A percentile compares a stretch with the other conserved stretches of the same genome.
Evolutionary conservation across 35 echinoderm and acorn worm genomes (phyloP).

Genomic region (Patiria miniata): DNA sequence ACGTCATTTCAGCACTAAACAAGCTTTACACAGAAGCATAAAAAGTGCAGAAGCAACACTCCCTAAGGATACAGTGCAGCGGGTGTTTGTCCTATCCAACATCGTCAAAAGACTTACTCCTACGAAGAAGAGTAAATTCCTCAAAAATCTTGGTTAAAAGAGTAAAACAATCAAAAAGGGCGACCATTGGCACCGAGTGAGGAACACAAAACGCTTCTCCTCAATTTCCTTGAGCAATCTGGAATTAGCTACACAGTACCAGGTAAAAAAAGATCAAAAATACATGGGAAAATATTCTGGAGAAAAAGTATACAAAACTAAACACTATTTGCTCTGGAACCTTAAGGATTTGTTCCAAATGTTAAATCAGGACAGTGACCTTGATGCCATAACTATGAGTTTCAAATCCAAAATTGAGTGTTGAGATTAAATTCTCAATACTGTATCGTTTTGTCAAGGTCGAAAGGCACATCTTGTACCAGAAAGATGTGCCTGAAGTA

Average conservation of each 20-base stretch:
- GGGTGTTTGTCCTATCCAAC: conserved; percentile 26
- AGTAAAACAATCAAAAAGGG: background rate
- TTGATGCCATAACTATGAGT: conserved; percentile 32
- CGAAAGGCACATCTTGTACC: conserved; percentile 35
- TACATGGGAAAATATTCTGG: conserved; percentile 19
- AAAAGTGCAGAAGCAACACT: background rate
- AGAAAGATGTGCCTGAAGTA: conserved; percentile 28
- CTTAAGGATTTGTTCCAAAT: conserved; percentile 45
- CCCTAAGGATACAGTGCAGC: conserved; percentile 25
- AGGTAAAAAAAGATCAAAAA: conserved; percentile 13
- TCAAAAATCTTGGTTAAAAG: background rate
- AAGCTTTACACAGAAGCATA: conserved; percentile 8
- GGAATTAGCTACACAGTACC: conserved; percentile 13
- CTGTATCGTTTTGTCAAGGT: conserved; percentile 26
- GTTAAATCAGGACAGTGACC: conserved; percentile 37
- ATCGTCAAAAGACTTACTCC: conserved; percentile 27
- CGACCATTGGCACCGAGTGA: background rate
- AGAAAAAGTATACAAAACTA: conserved; percentile 23
- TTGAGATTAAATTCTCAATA: conserved; percentile 35
- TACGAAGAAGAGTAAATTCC: background rate
- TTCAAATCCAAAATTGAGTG: conserved; percentile 17
- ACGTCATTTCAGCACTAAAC: conserved; percentile 34
- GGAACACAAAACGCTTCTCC: conserved; percentile 10
- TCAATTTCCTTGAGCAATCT: conserved; percentile 16
- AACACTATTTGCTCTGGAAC: conserved; percentile 41